Conservation (phyloP, 2,113 vertebrate species). For the Ramphastos sulfuratus region DNA sequence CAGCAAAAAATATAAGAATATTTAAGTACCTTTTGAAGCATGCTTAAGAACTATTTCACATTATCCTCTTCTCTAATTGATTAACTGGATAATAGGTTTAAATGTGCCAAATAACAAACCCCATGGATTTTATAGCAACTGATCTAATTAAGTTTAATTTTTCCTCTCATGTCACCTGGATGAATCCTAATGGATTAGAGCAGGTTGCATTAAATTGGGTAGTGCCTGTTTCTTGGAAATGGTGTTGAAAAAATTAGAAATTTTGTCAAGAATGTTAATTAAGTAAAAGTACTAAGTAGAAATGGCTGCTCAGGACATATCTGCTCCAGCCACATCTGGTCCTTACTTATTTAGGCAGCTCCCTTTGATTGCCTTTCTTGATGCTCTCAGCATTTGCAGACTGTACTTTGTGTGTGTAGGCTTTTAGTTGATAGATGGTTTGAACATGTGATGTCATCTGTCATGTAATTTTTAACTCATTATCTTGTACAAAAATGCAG, state of each 20-base stretch:
- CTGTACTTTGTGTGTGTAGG: neutral
- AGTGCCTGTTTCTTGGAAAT: neutral
- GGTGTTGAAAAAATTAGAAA: neutral
- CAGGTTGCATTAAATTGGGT: neutral
- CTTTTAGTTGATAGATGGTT: neutral
- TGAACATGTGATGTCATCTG: neutral
- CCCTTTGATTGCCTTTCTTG: neutral
- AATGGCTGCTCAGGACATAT: neutral
- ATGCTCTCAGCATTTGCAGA: neutral
- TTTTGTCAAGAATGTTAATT: neutral
- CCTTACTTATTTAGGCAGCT: neutral
- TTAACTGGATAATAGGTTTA: conserved; percentile 68
- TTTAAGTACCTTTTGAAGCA: conserved; percentile 39
- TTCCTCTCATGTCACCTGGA: neutral
- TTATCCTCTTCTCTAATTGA: conserved; percentile 66
- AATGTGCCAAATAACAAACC: conserved; percentile 60
- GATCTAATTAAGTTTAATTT: conserved; percentile 51
- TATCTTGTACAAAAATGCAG: neutral
- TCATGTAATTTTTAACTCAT: neutral
- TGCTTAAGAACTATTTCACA: conserved; percentile 27
- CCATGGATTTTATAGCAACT: conserved; percentile 44
- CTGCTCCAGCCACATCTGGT: neutral
- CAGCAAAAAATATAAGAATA: conserved; percentile 24
- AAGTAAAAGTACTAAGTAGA: neutral
- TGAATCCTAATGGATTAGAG: neutral